phyloP scores from a whole-genome alignment of 2,113 vertebrate species.

The Falco punctatus region DNA sequence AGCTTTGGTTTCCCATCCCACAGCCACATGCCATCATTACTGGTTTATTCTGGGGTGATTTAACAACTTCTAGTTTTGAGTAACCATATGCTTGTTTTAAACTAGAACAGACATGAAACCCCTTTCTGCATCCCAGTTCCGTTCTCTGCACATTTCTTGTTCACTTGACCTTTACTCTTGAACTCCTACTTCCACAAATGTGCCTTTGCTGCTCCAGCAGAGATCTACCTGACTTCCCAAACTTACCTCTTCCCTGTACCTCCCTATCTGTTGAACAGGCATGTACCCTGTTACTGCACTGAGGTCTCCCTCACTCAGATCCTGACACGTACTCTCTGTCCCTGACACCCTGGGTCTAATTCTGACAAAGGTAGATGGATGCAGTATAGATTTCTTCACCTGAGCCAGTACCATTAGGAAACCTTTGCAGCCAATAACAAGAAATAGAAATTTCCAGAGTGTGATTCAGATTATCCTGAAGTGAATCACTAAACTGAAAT shows the following conservation, averaged over 20 bases:
- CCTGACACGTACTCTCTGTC: no score
- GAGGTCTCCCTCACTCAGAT: not conserved
- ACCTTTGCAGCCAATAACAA: not conserved
- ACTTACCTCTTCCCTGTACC: not conserved
- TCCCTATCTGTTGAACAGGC: not conserved
- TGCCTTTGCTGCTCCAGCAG: not conserved
- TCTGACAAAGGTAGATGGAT: not conserved
- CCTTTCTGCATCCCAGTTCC: not conserved
- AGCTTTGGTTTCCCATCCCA: not conserved
- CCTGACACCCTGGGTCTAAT: not conserved
- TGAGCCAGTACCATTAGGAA: not conserved
- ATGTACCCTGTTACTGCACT: not conserved
- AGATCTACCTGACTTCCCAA: not conserved
- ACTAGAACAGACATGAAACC: not conserved
- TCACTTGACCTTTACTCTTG: not conserved
- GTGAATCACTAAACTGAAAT: not conserved
- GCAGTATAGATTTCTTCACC: not conserved
- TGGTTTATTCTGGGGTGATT: not conserved
- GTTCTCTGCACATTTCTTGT: not conserved
- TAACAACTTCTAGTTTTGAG: not conserved
- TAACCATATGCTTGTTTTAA: not conserved
- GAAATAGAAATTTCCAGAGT: not conserved
- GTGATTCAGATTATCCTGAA: not conserved
- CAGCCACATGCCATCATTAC: not conserved
- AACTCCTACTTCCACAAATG: not conserved